These are phyloP conservation scores for Terrapene triunguis DNA, from an alignment of 2,113 vertebrate genomes.

Conservation along the genomic window DNA sequence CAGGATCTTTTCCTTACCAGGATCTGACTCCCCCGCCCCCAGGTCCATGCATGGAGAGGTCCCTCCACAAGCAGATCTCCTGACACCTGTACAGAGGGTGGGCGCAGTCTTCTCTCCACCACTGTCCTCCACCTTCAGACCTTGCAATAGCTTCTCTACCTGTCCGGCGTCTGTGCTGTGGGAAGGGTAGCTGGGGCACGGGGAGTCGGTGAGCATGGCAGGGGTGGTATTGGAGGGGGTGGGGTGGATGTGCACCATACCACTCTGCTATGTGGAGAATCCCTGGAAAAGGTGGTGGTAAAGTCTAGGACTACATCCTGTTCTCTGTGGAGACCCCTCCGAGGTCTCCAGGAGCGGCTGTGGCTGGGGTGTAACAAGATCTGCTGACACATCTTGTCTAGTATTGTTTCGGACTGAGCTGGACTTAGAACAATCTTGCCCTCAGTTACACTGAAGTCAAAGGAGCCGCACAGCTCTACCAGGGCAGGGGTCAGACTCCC, in stretches of 20 bases:
- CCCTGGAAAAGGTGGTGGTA: not conserved
- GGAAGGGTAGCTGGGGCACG: not conserved
- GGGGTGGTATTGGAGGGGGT: not conserved
- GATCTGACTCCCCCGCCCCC: not conserved
- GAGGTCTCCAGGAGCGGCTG: not conserved
- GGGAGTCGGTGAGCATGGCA: not conserved
- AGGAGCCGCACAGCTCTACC: not conserved
- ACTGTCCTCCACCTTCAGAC: not conserved
- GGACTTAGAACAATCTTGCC: not conserved
- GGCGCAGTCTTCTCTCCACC: not conserved
- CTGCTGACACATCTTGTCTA: not conserved
- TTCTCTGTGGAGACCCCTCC: not conserved
- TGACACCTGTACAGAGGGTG: not conserved
- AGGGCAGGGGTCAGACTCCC: not conserved
- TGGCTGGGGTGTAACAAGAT: not conserved
- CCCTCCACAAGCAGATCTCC: not conserved
- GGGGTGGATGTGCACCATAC: not conserved
- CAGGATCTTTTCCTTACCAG: not conserved
- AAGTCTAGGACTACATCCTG: not conserved
- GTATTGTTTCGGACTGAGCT: not conserved
- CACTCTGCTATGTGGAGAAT: not conserved
- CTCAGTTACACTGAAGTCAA: not conserved
- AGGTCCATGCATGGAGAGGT: not conserved
- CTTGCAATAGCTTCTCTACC: not conserved
- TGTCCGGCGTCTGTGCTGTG: not conserved